A percentile compares a stretch with the other conserved stretches of the same genome.
Evolutionary conservation across 2,113 vertebrate genomes (phyloP).

Genomic region (Aptenodytes patagonicus): DNA sequence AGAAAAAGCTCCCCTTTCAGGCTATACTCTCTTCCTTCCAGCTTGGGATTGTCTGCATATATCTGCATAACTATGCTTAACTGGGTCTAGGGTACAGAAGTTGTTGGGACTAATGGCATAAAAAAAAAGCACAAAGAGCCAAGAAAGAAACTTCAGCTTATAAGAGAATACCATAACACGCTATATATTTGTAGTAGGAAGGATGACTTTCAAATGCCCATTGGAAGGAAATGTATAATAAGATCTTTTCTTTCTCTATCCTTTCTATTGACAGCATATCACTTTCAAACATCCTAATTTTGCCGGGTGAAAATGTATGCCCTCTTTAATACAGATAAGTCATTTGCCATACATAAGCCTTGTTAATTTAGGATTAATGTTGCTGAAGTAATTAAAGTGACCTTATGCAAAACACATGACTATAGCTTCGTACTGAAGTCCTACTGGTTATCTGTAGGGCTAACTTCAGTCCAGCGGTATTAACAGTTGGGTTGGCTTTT

Average conservation of each 20-base stretch:
- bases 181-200: background rate
- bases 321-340: conserved; percentile 18
- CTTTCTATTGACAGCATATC: conserved; percentile 14
- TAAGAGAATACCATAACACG: background rate
- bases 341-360: conserved; percentile 6
- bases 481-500: background rate
- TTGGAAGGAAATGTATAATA: background rate
- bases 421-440: background rate
- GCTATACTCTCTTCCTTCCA: background rate
- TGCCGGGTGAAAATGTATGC: background rate
- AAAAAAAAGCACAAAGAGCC: background rate
- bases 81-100: background rate
- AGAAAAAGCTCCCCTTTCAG: background rate
- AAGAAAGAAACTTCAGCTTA: background rate
- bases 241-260: background rate
- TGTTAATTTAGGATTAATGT: conserved; percentile 59
- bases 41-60: background rate
- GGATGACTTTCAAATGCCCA: conserved; percentile 26
- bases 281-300: conserved; percentile 29
- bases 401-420: conserved; percentile 2
- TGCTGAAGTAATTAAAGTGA: conserved; percentile 59
- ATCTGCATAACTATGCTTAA: background rate
- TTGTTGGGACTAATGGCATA: background rate
- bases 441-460: background rate
- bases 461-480: background rate